These are phyloP conservation scores for Volucella zonaria DNA, from an alignment of 2,888 invertebrate genomes.

Conservation along the genomic window DNA sequence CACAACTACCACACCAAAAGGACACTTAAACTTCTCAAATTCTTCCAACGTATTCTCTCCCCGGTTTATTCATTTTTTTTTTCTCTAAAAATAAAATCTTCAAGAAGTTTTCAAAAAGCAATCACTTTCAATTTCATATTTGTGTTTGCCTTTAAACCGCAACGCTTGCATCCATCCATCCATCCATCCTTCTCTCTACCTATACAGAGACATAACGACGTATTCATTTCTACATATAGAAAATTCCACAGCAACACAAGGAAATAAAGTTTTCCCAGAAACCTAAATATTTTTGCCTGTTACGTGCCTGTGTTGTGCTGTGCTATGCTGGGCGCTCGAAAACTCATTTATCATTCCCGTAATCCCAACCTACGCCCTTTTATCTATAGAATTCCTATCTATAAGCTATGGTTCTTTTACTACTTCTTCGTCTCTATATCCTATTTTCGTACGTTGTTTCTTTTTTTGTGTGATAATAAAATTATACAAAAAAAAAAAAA, in stretches of 20 bases:
- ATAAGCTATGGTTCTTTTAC: conserved; percentile 54
- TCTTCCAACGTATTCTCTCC: not conserved
- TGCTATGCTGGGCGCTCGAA: conserved; percentile 37
- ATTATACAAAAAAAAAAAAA: conserved; percentile 46
- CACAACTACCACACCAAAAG: conserved; percentile 15
- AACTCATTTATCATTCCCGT: conserved; percentile 70
- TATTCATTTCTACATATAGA: conserved; percentile 13
- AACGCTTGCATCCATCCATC: conserved; percentile 36
- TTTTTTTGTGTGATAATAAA: conserved; percentile 46
- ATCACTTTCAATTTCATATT: conserved; percentile 66
- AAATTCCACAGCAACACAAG: conserved; percentile 2
- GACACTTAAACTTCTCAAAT: conserved; percentile 32
- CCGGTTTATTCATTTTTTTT: conserved; percentile 4
- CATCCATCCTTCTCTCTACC: conserved; percentile 10
- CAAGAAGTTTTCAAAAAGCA: conserved; percentile 67
- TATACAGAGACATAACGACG: conserved; percentile 1
- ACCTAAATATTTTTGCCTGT: conserved; percentile 69
- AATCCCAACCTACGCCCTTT: conserved; percentile 67
- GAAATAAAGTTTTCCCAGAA: conserved; percentile 73
- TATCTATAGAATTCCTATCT: conserved; percentile 58
- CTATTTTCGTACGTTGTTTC: conserved; percentile 7
- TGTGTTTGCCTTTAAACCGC: conserved; percentile 13
- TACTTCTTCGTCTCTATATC: conserved; percentile 27
- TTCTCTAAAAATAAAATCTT: conserved; percentile 54
- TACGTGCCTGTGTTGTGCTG: conserved; percentile 17